These are phyloP conservation scores for Danio jaintianensis DNA, from an alignment of 2,797 vertebrate species.

Conservation along the genomic window DNA sequence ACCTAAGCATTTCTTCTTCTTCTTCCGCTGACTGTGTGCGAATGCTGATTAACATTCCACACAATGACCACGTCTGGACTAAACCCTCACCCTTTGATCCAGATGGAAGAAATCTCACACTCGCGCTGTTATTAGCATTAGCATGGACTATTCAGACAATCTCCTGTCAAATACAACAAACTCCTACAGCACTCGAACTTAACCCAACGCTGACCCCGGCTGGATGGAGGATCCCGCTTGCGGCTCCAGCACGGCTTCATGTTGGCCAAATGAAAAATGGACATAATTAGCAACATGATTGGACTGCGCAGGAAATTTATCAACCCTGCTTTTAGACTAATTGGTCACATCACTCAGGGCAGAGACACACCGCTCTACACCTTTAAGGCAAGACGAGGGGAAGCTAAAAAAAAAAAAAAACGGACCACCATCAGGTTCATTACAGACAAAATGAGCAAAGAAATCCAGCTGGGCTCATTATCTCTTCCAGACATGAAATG, in stretches of 20 bases:
- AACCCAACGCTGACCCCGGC: conserved; percentile 38
- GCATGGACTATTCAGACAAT: neutral
- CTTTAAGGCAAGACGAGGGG: conserved; percentile 53
- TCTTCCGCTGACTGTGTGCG: neutral
- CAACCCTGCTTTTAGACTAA: conserved; percentile 60
- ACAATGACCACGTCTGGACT: neutral
- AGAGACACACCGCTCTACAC: conserved; percentile 48
- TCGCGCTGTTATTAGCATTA: conserved; percentile 31
- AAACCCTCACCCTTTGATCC: conserved; percentile 28
- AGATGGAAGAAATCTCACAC: neutral
- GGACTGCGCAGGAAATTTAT: conserved; percentile 64
- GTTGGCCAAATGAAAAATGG: conserved; percentile 57
- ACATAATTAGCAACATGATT: conserved; percentile 62
- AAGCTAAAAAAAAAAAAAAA: conserved; percentile 31
- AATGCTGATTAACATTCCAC: conserved; percentile 28
- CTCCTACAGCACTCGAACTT: conserved; percentile 28
- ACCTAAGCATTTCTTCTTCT: conserved; percentile 6
- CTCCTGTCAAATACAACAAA: neutral
- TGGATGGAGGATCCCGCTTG: conserved; percentile 19
- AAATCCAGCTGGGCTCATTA: conserved; percentile 62
- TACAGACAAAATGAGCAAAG: conserved; percentile 58
- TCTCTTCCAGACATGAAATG: conserved; percentile 57
- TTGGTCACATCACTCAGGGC: conserved; percentile 62
- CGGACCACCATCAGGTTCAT: conserved; percentile 51
- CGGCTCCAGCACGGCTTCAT: neutral